These are phyloP conservation scores for Drosophila atripex DNA, from an alignment of 2,888 invertebrate species.

Conservation along the genomic window DNA sequence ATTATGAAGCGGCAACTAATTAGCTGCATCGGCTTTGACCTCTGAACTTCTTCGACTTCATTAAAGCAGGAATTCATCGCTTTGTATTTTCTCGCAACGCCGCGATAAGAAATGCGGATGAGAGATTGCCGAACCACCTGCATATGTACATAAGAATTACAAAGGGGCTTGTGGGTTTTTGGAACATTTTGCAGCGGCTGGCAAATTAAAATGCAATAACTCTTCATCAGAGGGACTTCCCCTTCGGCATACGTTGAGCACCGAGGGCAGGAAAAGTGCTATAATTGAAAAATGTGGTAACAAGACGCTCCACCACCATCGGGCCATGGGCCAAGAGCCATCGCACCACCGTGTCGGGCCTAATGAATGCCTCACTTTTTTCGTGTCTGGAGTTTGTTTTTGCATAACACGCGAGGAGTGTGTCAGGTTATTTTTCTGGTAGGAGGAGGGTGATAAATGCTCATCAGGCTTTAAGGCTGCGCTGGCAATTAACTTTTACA, in stretches of 20 bases:
- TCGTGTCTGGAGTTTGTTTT: slow-evolving; percentile 37
- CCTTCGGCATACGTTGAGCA: slow-evolving; percentile 21
- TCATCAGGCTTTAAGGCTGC: slow-evolving; percentile 75
- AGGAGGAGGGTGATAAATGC: slow-evolving; percentile 71
- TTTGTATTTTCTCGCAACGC: slow-evolving; percentile 28
- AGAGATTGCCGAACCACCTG: slow-evolving; percentile 56
- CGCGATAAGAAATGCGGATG: slow-evolving; percentile 52
- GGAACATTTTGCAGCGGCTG: slow-evolving; percentile 57
- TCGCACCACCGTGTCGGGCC: slow-evolving; percentile 62
- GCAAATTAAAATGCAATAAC: slow-evolving; percentile 82
- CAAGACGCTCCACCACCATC: slow-evolving; percentile 65
- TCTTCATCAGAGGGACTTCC: slow-evolving; percentile 72
- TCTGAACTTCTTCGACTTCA: slow-evolving; percentile 67
- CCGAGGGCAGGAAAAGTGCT: slow-evolving; percentile 71
- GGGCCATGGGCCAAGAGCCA: not conserved
- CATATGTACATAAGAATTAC: slow-evolving; percentile 28
- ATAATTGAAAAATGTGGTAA: slow-evolving; percentile 83
- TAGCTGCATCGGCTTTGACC: slow-evolving; percentile 65
- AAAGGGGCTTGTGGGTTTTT: slow-evolving; percentile 37
- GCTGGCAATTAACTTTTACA: slow-evolving; percentile 78
- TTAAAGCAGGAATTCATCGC: slow-evolving; percentile 59
- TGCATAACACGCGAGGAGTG: slow-evolving; percentile 62
- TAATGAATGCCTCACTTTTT: slow-evolving; percentile 78
- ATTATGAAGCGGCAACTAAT: slow-evolving; percentile 75
- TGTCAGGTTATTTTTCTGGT: slow-evolving; percentile 34